A percentile compares a stretch with the other conserved stretches of the same genome.
Conservation (phyloP, 2,888 invertebrate genomes). For the Ernsta delagoae region DNA sequence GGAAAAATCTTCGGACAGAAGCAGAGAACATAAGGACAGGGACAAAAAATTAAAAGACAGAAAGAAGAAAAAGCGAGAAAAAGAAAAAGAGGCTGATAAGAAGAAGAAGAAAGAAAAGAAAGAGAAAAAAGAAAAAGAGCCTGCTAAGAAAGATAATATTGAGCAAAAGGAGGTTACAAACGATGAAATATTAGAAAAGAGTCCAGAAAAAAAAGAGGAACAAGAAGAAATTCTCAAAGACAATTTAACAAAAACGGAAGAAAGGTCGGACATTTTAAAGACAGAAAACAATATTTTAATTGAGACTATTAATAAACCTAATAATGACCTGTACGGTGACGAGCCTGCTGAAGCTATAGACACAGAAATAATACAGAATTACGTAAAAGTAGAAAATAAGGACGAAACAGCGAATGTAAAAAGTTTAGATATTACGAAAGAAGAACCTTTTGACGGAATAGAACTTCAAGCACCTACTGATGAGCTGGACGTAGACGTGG, state of each 20-base stretch:
- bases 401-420: constrained; percentile 50
- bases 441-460: constrained; percentile 83
- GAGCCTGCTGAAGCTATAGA: constrained; percentile 82
- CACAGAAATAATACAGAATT: constrained; percentile 84
- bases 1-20: constrained; percentile 74
- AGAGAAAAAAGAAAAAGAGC: constrained; percentile 80
- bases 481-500: constrained; percentile 83
- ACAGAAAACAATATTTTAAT: constrained; percentile 49
- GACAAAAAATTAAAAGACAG: constrained; percentile 79
- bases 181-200: constrained; percentile 15
- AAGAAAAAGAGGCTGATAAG: constrained; percentile 80
- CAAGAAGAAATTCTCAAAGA: constrained; percentile 38
- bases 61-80: constrained; percentile 77
- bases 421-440: constrained; percentile 70
- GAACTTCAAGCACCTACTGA: constrained; percentile 85
- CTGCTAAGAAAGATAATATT: constrained; percentile 46
- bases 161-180: constrained; percentile 42
- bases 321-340: constrained; percentile 81
- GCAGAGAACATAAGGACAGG: constrained; percentile 84
- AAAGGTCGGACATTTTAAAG: constrained; percentile 41
- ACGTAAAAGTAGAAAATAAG: constrained; percentile 71
- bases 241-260: constrained; percentile 43
- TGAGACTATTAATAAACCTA: constrained; percentile 50
- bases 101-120: constrained; percentile 82
- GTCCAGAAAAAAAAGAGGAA: constrained; percentile 40